These are phyloP conservation scores for Mastomys coucha DNA, from an alignment of 2,113 vertebrate genomes.

Conservation along the genomic window DNA sequence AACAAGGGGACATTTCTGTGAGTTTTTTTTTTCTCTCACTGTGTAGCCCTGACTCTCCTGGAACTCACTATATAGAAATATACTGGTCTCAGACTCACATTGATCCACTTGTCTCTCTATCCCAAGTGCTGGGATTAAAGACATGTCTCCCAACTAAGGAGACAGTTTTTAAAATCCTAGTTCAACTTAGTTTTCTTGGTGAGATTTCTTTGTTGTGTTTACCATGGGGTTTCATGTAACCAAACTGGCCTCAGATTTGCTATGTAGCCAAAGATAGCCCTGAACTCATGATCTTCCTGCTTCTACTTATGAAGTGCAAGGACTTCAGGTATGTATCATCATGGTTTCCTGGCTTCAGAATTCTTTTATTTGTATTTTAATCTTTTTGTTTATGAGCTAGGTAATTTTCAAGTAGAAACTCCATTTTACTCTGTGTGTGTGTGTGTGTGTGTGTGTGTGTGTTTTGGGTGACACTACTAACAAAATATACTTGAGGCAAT, in stretches of 20 bases:
- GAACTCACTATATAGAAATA: background rate
- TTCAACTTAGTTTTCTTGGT: background rate
- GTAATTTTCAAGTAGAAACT: constrained; percentile 29
- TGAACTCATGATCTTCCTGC: background rate
- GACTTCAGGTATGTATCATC: too few species aligned
- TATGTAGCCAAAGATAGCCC: background rate
- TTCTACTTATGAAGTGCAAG: background rate
- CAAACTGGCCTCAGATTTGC: background rate
- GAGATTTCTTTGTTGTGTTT: background rate
- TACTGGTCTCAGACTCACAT: background rate
- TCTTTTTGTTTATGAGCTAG: constrained; percentile 53
- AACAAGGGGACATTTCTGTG: background rate
- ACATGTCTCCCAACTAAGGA: background rate
- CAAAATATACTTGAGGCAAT: constrained; percentile 8
- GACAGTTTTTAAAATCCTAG: background rate
- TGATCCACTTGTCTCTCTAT: background rate
- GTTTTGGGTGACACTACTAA: background rate
- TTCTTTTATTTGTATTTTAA: constrained; percentile 52
- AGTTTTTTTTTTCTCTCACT: background rate
- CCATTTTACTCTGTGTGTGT: background rate
- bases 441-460: background rate
- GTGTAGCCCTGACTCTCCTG: background rate
- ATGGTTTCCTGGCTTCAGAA: background rate
- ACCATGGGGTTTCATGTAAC: background rate
- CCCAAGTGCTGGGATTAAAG: background rate